A percentile compares a stretch with the other conserved stretches of the same genome.
Conservation (phyloP, 1,140 invertebrate genomes). For the Vanessa atalanta region DNA sequence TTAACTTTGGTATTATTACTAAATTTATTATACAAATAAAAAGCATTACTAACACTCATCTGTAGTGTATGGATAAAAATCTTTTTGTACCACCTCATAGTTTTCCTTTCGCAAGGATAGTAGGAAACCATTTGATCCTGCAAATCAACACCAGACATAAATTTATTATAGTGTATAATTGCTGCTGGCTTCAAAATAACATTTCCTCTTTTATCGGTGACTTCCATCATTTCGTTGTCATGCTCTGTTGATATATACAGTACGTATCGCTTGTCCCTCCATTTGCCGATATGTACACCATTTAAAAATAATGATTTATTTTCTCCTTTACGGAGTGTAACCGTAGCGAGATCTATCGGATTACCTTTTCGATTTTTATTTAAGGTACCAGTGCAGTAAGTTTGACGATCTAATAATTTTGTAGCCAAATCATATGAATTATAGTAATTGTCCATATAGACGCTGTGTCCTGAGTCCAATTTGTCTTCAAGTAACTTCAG, state of each 20-base stretch:
- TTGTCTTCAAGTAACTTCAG: too few species aligned
- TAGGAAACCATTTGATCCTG: not conserved
- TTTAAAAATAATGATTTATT: constrained; percentile 43
- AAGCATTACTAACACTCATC: constrained; percentile 41
- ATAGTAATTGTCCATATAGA: too few species aligned
- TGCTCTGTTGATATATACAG: constrained; percentile 39
- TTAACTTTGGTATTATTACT: constrained; percentile 33
- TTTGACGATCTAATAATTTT: too few species aligned
- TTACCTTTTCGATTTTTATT: too few species aligned
- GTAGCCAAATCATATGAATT: too few species aligned
- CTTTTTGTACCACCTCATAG: constrained; percentile 57
- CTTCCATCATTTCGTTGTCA: not conserved
- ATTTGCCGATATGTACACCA: constrained; percentile 48
- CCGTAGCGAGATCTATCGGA: constrained; percentile 21
- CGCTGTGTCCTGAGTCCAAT: too few species aligned
- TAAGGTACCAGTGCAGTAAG: too few species aligned
- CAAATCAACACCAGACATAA: not conserved
- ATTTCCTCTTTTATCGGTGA: not conserved
- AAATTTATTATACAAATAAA: constrained; percentile 44
- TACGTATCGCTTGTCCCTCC: constrained; percentile 45
- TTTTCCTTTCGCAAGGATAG: constrained; percentile 57
- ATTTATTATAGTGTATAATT: not conserved
- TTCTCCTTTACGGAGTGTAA: constrained; percentile 48
- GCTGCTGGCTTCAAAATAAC: not conserved
- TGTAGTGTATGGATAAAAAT: constrained; percentile 46